phyloP scores from a whole-genome alignment of 2,888 invertebrate genomes.

The Drosophila rellima region DNA sequence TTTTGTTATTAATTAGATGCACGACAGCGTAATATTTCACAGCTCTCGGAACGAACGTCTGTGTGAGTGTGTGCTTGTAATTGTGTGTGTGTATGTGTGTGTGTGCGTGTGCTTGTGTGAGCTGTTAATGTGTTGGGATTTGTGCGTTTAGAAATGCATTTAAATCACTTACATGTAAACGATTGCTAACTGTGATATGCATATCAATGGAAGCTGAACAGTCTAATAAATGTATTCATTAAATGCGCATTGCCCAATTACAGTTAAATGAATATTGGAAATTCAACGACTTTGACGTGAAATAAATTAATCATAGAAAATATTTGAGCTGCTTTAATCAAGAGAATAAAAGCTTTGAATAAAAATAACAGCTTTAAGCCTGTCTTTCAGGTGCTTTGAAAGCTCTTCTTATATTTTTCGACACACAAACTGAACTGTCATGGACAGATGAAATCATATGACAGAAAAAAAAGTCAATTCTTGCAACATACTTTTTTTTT shows the following conservation, averaged over 20 bases:
- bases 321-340: not conserved
- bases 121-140: conserved; percentile 73
- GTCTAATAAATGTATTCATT: conserved; percentile 17
- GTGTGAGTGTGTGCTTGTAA: conserved; percentile 1
- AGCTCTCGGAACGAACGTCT: conserved; percentile 6
- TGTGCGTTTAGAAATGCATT: conserved; percentile 57
- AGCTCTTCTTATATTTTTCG: not conserved
- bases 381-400: not conserved
- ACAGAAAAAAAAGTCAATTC: too few relatives aligned
- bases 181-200: conserved; percentile 44
- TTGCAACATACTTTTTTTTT: too few relatives aligned
- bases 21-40: conserved; percentile 48
- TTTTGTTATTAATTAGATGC: conserved; percentile 75
- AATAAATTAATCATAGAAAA: too few relatives aligned
- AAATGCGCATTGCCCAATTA: conserved; percentile 9
- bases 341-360: not conserved
- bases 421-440: too few relatives aligned
- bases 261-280: conserved; percentile 1
- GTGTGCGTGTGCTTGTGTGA: conserved; percentile 10
- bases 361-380: not conserved
- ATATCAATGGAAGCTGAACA: conserved; percentile 28
- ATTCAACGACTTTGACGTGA: not conserved
- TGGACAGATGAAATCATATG: too few relatives aligned
- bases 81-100: not conserved
- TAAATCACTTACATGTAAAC: conserved; percentile 53